A percentile compares a stretch with the other conserved stretches of the same genome.
These are phyloP conservation scores for Panagrolaimus sp. DNA, from an alignment of 1,140 invertebrate genomes.

Conservation along the genomic window DNA sequence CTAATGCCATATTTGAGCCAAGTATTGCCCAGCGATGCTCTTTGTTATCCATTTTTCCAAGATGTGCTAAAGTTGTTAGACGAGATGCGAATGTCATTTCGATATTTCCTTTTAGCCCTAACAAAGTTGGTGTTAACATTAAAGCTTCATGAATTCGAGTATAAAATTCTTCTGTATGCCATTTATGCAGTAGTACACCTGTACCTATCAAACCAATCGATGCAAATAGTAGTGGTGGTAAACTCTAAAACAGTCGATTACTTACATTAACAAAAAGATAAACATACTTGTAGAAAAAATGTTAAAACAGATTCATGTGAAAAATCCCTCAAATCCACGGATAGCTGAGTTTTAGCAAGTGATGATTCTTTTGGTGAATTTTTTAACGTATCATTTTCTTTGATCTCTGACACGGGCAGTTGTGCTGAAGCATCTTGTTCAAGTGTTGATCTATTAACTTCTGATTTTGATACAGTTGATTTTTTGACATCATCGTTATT, in stretches of 20 bases:
- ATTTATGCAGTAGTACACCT: background rate
- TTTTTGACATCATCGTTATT: too few relatives aligned
- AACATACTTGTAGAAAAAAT: too few relatives aligned
- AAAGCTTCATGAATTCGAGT: background rate
- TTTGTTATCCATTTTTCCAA: background rate
- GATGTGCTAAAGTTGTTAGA: background rate
- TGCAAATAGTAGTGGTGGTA: background rate
- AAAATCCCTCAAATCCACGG: too few relatives aligned
- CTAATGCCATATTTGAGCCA: background rate
- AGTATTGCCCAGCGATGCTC: background rate
- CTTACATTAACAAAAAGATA: too few relatives aligned
- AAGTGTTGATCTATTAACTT: too few relatives aligned
- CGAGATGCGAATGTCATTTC: slow-evolving; percentile 1
- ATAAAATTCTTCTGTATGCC: background rate
- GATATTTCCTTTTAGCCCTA: slow-evolving; percentile 2
- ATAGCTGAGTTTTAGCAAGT: too few relatives aligned
- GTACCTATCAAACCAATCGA: background rate
- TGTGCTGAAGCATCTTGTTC: too few relatives aligned
- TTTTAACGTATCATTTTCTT: too few relatives aligned
- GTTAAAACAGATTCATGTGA: too few relatives aligned
- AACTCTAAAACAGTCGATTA: background rate
- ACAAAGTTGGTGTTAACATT: background rate
- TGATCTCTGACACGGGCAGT: too few relatives aligned
- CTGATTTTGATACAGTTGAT: too few relatives aligned
- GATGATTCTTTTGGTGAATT: too few relatives aligned